A percentile compares a stretch with the other conserved stretches of the same genome.
phyloP scores from a whole-genome alignment of 1,140 invertebrate genomes.

The Drosophila tristis region DNA sequence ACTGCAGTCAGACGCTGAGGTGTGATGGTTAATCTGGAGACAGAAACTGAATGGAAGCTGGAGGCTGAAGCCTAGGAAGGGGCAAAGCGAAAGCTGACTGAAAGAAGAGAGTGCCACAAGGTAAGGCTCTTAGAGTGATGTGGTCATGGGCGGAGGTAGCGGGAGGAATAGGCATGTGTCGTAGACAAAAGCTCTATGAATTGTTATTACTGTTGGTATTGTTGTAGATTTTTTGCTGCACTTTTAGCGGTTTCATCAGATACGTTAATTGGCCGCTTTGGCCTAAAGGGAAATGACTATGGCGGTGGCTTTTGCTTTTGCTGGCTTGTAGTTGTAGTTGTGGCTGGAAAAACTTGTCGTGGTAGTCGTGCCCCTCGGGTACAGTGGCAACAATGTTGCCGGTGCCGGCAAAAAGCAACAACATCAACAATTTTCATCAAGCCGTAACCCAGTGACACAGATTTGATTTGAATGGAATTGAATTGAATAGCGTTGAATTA shows the following conservation, averaged over 20 bases:
- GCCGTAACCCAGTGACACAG: constrained; percentile 72
- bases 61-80: background rate
- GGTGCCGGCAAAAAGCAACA: constrained; percentile 8
- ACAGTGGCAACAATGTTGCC: constrained; percentile 35
- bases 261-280: constrained; percentile 80
- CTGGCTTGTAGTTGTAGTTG: constrained; percentile 5
- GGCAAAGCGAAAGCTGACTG: no score
- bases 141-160: no score
- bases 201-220: constrained; percentile 21
- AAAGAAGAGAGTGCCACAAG: no score
- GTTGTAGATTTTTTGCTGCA: constrained; percentile 31
- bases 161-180: constrained; percentile 14
- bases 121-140: no score
- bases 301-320: constrained; percentile 4
- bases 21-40: background rate
- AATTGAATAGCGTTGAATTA: constrained; percentile 26
- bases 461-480: constrained; percentile 48
- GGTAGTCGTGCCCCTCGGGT: constrained; percentile 36
- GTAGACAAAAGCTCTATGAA: constrained; percentile 57
- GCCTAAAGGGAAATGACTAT: constrained; percentile 70
- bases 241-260: constrained; percentile 57
- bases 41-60: constrained; percentile 26
- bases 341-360: constrained; percentile 49
- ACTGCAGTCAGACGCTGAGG: no score
- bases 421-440: constrained; percentile 16